Evolutionary conservation across 2,113 vertebrate genomes (phyloP), one percentile per base, ranked within the genome.

Genomic region (Corythoichthys haematopterus): DNA sequence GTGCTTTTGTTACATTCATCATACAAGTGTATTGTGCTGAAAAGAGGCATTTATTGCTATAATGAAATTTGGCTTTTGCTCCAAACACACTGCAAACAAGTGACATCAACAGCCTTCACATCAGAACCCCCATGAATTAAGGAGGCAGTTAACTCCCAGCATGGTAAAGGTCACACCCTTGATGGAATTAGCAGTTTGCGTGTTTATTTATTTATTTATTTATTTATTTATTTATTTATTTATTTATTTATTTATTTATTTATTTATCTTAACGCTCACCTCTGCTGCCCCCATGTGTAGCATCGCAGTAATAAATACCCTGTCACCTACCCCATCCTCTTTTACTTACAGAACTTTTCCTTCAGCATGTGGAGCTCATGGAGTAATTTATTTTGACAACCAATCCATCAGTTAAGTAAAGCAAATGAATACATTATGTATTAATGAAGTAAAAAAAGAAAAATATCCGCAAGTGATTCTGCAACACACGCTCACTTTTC

Each of bases 261-360:
- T 40, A 70, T 87, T 85, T 85, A 80, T 83, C 80, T 83, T 60
- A 72, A 75, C 72, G 78, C 33, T 7, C 60, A 76, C 57, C 52
- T 71, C 36, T 61, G 69, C 75, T 65, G 74, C 68, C 62, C 60
- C 59, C 61, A 48, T 65, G n/a, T 68, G 64, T 65, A 71, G 73
- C 56, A 46, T 45, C 28, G 0, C 70, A 70, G 82, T 81, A 79
- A 69, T 52, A 69, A 64, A 70, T 55, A 50, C 59, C 37, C 15
- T 62, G 64, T 61, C 63, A 53, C 15, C 43, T 35, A 15, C 11
- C 20, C 11, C 33, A 12, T 4, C 4, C 16, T 16, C 16, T 3
- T 16, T 13, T 16, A 20, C 35, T 37, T 58, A 33, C 35, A 58
- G 20, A 69, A 55, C 37, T 71, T 88, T 72, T 75, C 38, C 63